Conservation (phyloP, 2,888 invertebrate genomes). For the Julus scanicus region DNA sequence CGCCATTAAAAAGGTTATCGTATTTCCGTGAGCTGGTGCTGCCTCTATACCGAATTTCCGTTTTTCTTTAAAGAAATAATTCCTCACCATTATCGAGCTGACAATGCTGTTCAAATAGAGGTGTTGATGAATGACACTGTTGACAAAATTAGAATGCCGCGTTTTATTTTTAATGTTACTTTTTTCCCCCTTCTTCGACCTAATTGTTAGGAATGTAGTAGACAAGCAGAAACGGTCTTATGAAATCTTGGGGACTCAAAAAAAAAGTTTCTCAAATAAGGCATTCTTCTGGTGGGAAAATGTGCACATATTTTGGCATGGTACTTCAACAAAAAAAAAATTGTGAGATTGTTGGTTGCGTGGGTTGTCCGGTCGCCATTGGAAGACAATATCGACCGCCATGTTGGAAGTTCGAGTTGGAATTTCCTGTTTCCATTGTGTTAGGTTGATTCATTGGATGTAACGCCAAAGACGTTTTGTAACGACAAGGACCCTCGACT, state of each 20-base stretch:
- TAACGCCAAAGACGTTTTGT: background rate
- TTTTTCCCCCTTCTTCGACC: background rate
- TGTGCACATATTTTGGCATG: background rate
- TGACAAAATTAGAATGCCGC: background rate
- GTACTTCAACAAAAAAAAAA: background rate
- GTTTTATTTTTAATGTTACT: no score
- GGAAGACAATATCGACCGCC: background rate
- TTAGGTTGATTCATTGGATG: background rate
- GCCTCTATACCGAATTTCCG: background rate
- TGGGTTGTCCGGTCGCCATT: background rate
- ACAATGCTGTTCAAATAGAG: background rate
- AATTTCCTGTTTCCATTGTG: conserved; percentile 19
- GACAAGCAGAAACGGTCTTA: background rate
- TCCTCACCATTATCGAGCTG: conserved; percentile 3
- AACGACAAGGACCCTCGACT: conserved; percentile 11
- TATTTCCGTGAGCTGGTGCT: background rate
- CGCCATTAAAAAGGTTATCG: background rate
- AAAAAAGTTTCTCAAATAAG: background rate
- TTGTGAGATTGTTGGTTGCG: background rate
- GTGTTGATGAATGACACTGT: background rate
- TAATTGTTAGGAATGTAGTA: background rate
- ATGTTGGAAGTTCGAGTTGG: background rate
- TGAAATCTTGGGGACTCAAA: background rate
- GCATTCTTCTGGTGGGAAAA: background rate
- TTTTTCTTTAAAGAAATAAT: background rate